Evolutionary conservation across 2,888 invertebrate genomes (phyloP).

Genomic region (Malacosoma neustria): DNA sequence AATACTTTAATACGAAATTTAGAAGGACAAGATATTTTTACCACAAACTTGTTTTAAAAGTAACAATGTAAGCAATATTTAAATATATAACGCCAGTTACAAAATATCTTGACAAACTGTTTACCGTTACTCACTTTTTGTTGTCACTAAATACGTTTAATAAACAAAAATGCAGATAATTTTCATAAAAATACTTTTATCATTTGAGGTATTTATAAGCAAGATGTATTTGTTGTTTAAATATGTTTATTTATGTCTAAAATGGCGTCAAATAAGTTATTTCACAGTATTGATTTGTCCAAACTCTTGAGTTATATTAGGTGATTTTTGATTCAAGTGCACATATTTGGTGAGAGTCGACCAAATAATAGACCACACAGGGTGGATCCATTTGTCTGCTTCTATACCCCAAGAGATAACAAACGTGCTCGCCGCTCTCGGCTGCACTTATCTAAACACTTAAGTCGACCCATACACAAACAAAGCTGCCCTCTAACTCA

Average conservation of each 20-base stretch:
- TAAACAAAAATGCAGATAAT: background rate
- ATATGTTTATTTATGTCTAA: too few relatives aligned
- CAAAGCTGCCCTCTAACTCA: constrained; percentile 64
- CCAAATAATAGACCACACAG: constrained; percentile 68
- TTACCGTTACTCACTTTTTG: background rate
- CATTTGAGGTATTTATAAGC: too few relatives aligned
- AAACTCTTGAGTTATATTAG: constrained; percentile 20
- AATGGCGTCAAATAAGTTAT: constrained; percentile 1
- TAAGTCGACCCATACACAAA: constrained; percentile 66
- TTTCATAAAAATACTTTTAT: too few relatives aligned
- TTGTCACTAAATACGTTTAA: background rate
- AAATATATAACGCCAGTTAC: background rate
- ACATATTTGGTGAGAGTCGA: constrained; percentile 52
- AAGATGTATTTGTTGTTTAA: too few relatives aligned
- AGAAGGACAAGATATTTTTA: constrained; percentile 25
- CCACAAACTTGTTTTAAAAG: background rate
- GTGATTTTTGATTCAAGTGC: constrained; percentile 35
- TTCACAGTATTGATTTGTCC: constrained; percentile 2
- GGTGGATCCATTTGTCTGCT: constrained; percentile 66
- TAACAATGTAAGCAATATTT: background rate
- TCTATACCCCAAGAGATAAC: constrained; percentile 63
- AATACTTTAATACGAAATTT: constrained; percentile 53
- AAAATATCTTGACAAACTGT: background rate
- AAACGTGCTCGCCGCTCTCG: constrained; percentile 61
- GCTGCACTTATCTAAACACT: constrained; percentile 73